phyloP scores from a whole-genome alignment of 1,140 invertebrate species.

The Andrena cerasifolii region DNA sequence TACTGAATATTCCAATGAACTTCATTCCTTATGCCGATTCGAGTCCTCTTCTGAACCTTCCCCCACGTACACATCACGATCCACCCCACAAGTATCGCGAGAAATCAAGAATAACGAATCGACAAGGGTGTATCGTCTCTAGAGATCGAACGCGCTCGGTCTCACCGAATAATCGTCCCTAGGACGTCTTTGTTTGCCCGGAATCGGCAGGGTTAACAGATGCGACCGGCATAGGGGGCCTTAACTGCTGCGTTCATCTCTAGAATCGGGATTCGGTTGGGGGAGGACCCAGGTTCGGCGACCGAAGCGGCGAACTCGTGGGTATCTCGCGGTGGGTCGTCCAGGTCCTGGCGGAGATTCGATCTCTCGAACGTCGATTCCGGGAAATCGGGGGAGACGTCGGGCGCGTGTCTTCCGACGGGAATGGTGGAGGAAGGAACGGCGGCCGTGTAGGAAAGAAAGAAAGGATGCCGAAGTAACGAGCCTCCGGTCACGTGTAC shows the following conservation, averaged over 20 bases:
- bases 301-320: conserved; percentile 55
- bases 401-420: conserved; percentile 76
- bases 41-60: too few species aligned
- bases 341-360: conserved; percentile 62
- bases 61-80: too few species aligned
- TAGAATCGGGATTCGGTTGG: conserved; percentile 16
- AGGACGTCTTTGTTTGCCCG: conserved; percentile 46
- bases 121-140: conserved; percentile 9
- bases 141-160: neutral
- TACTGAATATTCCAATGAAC: too few species aligned
- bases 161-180: conserved; percentile 36
- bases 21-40: too few species aligned
- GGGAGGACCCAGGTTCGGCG: conserved; percentile 45
- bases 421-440: conserved; percentile 17
- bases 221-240: conserved; percentile 21
- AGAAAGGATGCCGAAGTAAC: conserved; percentile 62
- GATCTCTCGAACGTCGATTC: conserved; percentile 68
- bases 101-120: conserved; percentile 39
- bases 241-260: conserved; percentile 58
- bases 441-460: conserved; percentile 45
- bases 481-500: conserved; percentile 75
- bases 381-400: conserved; percentile 68
- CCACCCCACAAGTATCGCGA: too few species aligned
- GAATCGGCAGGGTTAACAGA: conserved; percentile 37
- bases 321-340: conserved; percentile 61